phyloP scores from a whole-genome alignment of 1,140 invertebrate genomes.

The Drosophila aff. region DNA sequence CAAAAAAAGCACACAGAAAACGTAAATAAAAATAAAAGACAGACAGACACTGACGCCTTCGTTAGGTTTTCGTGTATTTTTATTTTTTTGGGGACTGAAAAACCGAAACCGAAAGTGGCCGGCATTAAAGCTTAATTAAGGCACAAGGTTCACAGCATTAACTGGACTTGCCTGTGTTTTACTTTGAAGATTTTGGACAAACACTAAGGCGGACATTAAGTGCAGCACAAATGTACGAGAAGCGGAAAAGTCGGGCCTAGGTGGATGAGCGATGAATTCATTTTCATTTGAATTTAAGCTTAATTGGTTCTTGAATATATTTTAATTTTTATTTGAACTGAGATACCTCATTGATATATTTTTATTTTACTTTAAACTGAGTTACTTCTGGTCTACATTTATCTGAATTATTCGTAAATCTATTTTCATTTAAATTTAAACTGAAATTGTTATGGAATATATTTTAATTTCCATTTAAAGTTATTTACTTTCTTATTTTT shows the following conservation, averaged over 20 bases:
- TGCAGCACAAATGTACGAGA: neutral
- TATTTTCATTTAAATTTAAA: neutral
- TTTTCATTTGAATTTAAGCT: neutral
- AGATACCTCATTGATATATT: neutral
- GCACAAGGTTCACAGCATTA: slow-evolving; percentile 60
- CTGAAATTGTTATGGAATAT: too few relatives aligned
- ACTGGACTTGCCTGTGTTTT: slow-evolving; percentile 7
- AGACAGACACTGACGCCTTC: slow-evolving; percentile 24
- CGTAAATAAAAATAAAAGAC: slow-evolving; percentile 24
- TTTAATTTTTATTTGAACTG: neutral
- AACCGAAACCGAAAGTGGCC: slow-evolving; percentile 48
- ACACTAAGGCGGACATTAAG: slow-evolving; percentile 6
- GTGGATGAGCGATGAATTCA: neutral
- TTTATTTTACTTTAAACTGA: too few relatives aligned
- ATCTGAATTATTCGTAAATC: too few relatives aligned
- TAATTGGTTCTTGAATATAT: neutral
- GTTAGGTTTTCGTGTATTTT: slow-evolving; percentile 12
- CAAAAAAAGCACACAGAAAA: slow-evolving; percentile 3
- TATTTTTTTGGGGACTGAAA: slow-evolving; percentile 2
- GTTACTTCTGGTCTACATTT: too few relatives aligned
- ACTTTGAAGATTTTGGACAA: neutral
- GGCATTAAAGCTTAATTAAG: slow-evolving; percentile 61
- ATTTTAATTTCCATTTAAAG: neutral
- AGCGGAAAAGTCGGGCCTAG: neutral
- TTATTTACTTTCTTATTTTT: neutral